Conservation (phyloP, 2,113 vertebrate species). For the Cariama cristata region DNA sequence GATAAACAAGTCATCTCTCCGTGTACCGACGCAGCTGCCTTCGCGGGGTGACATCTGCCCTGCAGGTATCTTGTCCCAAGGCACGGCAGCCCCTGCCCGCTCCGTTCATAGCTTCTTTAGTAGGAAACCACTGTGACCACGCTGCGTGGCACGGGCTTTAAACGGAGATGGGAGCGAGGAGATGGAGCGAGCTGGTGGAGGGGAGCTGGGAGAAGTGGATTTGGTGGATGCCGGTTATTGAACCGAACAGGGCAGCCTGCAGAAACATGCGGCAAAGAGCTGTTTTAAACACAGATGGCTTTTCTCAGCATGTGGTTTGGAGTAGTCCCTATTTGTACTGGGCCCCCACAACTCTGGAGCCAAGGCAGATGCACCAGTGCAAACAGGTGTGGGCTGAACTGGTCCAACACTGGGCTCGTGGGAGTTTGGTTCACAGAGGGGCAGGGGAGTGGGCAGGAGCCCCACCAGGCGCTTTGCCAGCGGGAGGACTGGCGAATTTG, state of each 20-base stretch:
- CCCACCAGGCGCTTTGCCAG: background rate
- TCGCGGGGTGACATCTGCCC: background rate
- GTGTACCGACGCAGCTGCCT: background rate
- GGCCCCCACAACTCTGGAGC: background rate
- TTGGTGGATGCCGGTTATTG: accelerated
- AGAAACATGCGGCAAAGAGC: background rate
- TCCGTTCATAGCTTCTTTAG: background rate
- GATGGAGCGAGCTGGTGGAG: background rate
- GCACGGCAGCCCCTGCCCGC: background rate
- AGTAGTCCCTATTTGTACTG: background rate
- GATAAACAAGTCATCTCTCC: background rate
- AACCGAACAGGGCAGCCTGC: background rate
- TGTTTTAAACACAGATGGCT: background rate
- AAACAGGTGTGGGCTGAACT: slow-evolving; percentile 12
- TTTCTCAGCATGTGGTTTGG: background rate
- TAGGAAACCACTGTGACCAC: background rate
- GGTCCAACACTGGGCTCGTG: background rate
- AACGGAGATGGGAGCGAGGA: background rate
- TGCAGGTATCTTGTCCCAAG: background rate
- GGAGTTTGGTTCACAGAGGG: background rate
- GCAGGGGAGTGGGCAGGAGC: background rate
- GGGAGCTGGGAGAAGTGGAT: background rate
- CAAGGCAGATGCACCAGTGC: slow-evolving; percentile 26
- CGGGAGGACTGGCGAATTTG: background rate
- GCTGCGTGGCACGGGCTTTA: background rate